Percentiles rank a stretch among this genome's conserved stretches.
phyloP scores from a whole-genome alignment of 1,140 invertebrate species.

The Venturia canescens region DNA sequence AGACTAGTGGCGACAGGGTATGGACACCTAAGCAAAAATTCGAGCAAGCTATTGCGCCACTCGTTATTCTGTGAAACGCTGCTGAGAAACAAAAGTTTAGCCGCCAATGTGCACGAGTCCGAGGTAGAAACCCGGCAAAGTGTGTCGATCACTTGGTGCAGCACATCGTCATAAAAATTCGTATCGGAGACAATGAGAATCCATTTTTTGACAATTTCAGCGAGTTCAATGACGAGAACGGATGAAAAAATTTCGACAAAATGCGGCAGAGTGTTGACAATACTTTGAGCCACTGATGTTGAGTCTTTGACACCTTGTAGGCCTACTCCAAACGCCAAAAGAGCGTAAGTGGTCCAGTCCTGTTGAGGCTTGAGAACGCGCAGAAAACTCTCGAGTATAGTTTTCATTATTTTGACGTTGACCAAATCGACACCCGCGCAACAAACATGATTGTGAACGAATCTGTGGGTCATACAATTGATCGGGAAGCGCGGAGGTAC shows the following conservation, averaged over 20 bases:
- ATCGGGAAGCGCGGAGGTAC: conserved; percentile 15
- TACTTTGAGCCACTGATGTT: conserved; percentile 33
- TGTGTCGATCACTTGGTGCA: conserved; percentile 43
- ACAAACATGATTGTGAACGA: conserved; percentile 42
- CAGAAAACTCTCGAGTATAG: conserved; percentile 40
- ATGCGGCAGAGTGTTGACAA: conserved; percentile 36
- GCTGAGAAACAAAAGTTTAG: conserved; percentile 37
- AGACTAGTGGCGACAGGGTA: conserved; percentile 47
- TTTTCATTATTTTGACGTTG: conserved; percentile 35
- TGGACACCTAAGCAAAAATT: conserved; percentile 36
- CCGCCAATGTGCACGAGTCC: conserved; percentile 50
- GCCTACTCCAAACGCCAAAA: conserved; percentile 8
- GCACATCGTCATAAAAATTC: not conserved
- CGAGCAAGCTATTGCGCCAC: conserved; percentile 44
- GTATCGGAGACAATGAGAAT: not conserved
- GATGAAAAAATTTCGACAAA: conserved; percentile 48
- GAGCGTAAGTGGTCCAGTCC: conserved; percentile 50
- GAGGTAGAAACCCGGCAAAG: conserved; percentile 31
- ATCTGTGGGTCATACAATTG: conserved; percentile 27
- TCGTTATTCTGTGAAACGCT: not conserved
- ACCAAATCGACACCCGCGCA: not conserved
- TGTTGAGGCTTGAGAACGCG: conserved; percentile 43
- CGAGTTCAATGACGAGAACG: conserved; percentile 7
- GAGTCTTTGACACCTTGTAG: conserved; percentile 5
- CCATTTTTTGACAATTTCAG: not conserved